phyloP scores from a whole-genome alignment of 1,140 invertebrate species.

The Callitettix versicolor region DNA sequence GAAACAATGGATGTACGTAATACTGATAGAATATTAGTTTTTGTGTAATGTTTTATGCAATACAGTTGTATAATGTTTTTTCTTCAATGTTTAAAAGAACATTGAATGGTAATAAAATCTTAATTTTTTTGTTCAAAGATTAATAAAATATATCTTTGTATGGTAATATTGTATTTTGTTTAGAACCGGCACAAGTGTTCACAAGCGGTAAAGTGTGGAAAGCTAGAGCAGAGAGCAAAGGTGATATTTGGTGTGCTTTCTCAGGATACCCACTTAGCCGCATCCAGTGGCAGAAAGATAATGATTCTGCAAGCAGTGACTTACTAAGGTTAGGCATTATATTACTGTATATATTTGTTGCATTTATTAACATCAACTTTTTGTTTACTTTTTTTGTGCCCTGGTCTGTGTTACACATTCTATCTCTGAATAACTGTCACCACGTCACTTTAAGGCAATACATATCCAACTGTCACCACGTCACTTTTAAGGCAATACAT shows the following conservation, averaged over 20 bases:
- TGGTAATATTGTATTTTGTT: conserved; percentile 1
- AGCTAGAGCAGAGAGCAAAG: conserved; percentile 37
- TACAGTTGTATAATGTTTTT: too few relatives aligned
- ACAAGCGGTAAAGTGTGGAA: conserved; percentile 36
- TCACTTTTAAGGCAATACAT: too few relatives aligned
- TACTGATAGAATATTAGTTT: too few relatives aligned
- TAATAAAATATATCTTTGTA: background rate
- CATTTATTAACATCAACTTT: background rate
- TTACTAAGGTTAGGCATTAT: conserved; percentile 28
- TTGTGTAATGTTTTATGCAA: too few relatives aligned
- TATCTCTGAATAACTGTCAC: background rate
- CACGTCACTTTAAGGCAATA: too few relatives aligned
- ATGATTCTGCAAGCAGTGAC: conserved; percentile 34
- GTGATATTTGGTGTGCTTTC: conserved; percentile 41
- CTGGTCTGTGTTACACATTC: background rate
- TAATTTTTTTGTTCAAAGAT: too few relatives aligned
- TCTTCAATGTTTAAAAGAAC: too few relatives aligned
- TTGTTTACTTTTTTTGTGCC: background rate
- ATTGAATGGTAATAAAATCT: background rate
- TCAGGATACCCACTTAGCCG: conserved; percentile 45
- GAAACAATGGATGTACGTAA: too few relatives aligned
- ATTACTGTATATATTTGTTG: background rate
- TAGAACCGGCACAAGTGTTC: conserved; percentile 36
- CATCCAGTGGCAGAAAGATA: conserved; percentile 46
- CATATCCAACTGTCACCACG: too few relatives aligned